Base-by-base conservation (phyloP, 2,113 vertebrate genomes). In the Oreotrochilus melanogaster region DNA sequence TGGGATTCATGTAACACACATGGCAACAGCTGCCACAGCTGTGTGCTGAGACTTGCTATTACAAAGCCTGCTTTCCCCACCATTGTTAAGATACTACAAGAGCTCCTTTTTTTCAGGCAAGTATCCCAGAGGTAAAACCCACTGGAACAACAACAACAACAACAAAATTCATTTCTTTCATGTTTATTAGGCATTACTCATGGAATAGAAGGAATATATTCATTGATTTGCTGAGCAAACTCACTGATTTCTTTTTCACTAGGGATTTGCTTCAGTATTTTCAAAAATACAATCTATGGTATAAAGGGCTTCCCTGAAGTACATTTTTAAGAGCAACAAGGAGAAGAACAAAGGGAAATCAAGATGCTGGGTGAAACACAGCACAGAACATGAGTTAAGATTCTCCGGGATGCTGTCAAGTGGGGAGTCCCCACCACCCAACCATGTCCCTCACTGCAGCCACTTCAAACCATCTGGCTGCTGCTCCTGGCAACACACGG, bases 331-430 rank as follows among this genome's bases (percentile, higher is more conserved):
- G 13, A 53, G 33, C 6, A 57, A 35, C 10, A 4, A 50, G 23
- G 28, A 25, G 19, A 64, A 54, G 18, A 79, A 28, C 14, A 14
- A n/a, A 72, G 45, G 31, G 16, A n/a, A 30, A 7, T 2, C 14
- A 19, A 73, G 39, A 9, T 5, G 60, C 33, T 10, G 31, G 6
- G n/a, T 18, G 39, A 13, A 64, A 8, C 10, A 22, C 33, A 7
- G 35, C 37, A 0, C 9, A 8, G 61, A 45, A 2, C 6, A 6
- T 7, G 4, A 23, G 45, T 2, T 15, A 10, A 2, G 51, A n/a
- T 12, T 6, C 25, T 8, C 14, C 1, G 24, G n/a, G 13, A 47
- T 47, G 18, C 7, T 9, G 18, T 47, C 45, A 47, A 47, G 45
- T 19, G 19, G 45, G 37, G 47, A 21, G 21, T 48, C 47, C 47